A percentile compares a stretch with the other conserved stretches of the same genome.
Conservation (phyloP, 2,113 vertebrate genomes). For the Trematocara unimaculatum region DNA sequence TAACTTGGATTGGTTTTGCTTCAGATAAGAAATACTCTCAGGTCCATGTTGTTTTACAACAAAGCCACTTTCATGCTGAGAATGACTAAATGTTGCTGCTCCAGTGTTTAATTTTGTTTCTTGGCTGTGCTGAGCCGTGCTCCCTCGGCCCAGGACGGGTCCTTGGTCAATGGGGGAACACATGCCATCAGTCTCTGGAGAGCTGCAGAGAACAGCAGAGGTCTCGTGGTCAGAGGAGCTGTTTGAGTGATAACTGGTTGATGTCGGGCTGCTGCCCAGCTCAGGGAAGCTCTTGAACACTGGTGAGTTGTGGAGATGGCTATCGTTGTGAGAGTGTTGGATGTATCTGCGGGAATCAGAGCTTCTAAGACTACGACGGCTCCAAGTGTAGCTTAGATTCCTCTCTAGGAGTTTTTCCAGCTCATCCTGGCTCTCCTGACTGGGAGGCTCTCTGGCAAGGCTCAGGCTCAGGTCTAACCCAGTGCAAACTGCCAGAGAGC, state of each 20-base stretch:
- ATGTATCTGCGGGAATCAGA: conserved; percentile 46
- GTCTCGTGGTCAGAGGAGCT: conserved; percentile 51
- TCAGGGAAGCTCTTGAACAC: conserved; percentile 45
- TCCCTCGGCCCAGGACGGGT: background rate
- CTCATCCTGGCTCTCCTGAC: conserved; percentile 59
- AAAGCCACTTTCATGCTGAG: conserved; percentile 1
- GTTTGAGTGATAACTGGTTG: conserved; percentile 40
- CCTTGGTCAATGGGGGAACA: conserved; percentile 37
- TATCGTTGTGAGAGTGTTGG: conserved; percentile 5
- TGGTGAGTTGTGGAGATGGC: conserved; percentile 1
- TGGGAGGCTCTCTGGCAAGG: conserved; percentile 25
- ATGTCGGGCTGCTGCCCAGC: conserved; percentile 53
- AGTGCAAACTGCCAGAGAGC: conserved; percentile 68
- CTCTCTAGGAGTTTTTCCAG: conserved; percentile 74
- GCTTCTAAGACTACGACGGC: conserved; percentile 67
- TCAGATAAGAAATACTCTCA: conserved; percentile 27
- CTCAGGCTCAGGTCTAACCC: conserved; percentile 51
- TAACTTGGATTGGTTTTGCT: background rate
- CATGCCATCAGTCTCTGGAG: conserved; percentile 39
- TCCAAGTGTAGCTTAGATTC: conserved; percentile 67
- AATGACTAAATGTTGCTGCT: background rate
- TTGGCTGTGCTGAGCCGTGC: background rate
- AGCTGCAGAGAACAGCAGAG: conserved; percentile 37
- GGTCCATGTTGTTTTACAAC: conserved; percentile 5
- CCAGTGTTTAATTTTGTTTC: background rate